These are phyloP conservation scores for Alviniconcha strummeri DNA, from an alignment of 2,888 invertebrate species.

Conservation along the genomic window DNA sequence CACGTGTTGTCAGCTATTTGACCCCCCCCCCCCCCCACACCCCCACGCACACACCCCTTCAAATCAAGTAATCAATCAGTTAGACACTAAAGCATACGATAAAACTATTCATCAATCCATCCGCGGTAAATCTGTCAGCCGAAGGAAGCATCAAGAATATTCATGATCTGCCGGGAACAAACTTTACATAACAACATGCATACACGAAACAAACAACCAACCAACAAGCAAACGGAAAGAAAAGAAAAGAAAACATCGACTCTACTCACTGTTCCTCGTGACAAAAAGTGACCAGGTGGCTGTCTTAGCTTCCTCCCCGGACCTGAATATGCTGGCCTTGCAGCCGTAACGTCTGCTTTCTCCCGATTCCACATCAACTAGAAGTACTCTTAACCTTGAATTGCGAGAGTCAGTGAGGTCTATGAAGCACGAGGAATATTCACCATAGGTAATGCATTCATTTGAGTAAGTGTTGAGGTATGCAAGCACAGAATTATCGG, in stretches of 20 bases:
- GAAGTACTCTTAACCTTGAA: slow-evolving; percentile 11
- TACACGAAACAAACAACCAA: too few species aligned
- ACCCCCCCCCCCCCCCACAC: too few species aligned
- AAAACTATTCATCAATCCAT: too few species aligned
- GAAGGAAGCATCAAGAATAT: too few species aligned
- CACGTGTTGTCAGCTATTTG: too few species aligned
- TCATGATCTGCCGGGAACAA: too few species aligned
- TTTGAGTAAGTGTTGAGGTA: slow-evolving; percentile 9
- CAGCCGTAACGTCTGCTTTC: slow-evolving; percentile 19
- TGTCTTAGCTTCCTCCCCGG: slow-evolving; percentile 14
- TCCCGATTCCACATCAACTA: slow-evolving; percentile 6
- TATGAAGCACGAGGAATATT: slow-evolving; percentile 19
- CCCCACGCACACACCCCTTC: too few species aligned
- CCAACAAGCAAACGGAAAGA: not conserved
- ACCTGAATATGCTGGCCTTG: not conserved
- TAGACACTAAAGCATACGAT: too few species aligned
- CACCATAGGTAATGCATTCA: slow-evolving; percentile 26
- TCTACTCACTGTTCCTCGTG: slow-evolving; percentile 15
- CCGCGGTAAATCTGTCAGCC: too few species aligned
- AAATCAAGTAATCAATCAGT: too few species aligned
- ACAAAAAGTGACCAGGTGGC: slow-evolving; percentile 17
- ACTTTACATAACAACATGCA: too few species aligned
- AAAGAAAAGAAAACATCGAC: not conserved
- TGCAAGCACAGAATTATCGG: not conserved
- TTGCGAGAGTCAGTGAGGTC: not conserved